Evolutionary conservation across 2,888 invertebrate genomes (phyloP), one percentile per base, ranked within the genome.

Genomic region (Philereme transversata): DNA sequence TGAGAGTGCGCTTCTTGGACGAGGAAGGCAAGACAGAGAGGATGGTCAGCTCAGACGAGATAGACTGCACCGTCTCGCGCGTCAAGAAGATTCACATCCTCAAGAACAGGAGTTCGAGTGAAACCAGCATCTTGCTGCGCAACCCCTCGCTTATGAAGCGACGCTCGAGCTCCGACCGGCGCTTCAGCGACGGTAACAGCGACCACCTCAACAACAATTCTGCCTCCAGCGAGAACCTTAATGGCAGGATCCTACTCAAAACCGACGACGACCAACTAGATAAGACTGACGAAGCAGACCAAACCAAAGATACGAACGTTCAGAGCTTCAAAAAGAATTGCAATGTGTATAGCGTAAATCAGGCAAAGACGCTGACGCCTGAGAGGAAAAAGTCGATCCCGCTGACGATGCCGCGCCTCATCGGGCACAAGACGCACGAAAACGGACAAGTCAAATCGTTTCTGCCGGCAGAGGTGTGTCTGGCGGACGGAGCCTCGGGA

Each of bases 1-100:
- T 91, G 51, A 81, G 88, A 79, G 93, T 88, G 67, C 87, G 91
- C 67, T 91, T 91, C 84, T 78, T 88, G 74, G 87, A 89, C 63
- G 92, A 91, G 72, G 92, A 90, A 76, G 92, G 92, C 11, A 92
- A 91, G 72, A 93, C 89, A 8, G 91, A 90, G 75, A 81, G 92
- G 69, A 90, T 84, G 70, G 86, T 92, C 57, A 92, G 86, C 73
- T 78, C 92, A 9, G 92, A 92, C 71, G 89, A 90, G 76, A 84
- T 91, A 34, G 92, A 93, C 77, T 83, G 83, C 76, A 76, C 91
- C 67, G 77, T 93, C 69, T 72, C 92, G 70, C 78, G 85, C 50
- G 89, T 92, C 60, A 92, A 90, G 69, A 93, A 93, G 76, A 87
- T 93, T 65, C 93, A 93, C 73, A 88, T 93, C 57, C 81, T 92